Evolutionary conservation across 2,797 vertebrate genomes (phyloP).

Genomic region (Holocentrus rufus): DNA sequence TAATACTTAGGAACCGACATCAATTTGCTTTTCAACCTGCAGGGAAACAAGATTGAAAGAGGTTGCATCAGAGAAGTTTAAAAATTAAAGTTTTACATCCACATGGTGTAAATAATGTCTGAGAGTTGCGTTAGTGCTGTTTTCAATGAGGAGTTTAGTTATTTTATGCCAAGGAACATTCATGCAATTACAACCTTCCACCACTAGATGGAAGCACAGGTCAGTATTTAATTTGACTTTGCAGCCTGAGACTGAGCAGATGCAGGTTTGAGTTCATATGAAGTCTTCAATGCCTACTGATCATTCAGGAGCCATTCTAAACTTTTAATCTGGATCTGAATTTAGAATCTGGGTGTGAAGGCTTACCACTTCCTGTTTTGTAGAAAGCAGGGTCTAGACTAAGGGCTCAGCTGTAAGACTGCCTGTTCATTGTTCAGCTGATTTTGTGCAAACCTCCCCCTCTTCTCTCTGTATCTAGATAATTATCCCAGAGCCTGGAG

Average conservation of each 20-base stretch:
- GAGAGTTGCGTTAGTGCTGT: not conserved
- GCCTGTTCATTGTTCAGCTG: not conserved
- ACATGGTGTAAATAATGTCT: not conserved
- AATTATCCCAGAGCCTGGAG: not conserved
- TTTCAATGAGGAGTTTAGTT: not conserved
- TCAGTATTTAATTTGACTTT: not conserved
- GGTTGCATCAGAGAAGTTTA: too few relatives aligned
- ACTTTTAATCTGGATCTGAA: not conserved
- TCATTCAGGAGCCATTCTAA: constrained; percentile 13
- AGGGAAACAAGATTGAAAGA: too few relatives aligned
- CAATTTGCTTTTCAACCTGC: too few relatives aligned
- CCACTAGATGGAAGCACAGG: constrained; percentile 69
- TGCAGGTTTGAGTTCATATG: constrained; percentile 2
- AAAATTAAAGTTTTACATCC: too few relatives aligned
- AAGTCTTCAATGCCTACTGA: constrained; percentile 27
- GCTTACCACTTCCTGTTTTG: not conserved
- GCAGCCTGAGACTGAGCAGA: not conserved
- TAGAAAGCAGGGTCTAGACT: not conserved
- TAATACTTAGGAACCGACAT: too few relatives aligned
- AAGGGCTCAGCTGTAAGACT: too few relatives aligned
- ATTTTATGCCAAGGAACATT: too few relatives aligned
- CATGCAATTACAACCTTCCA: not conserved
- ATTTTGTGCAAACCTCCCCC: constrained; percentile 26
- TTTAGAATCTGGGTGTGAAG: constrained; percentile 6
- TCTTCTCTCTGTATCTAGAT: not conserved